Conservation (phyloP, 2,888 invertebrate species). For the Zonitis immaculata region DNA sequence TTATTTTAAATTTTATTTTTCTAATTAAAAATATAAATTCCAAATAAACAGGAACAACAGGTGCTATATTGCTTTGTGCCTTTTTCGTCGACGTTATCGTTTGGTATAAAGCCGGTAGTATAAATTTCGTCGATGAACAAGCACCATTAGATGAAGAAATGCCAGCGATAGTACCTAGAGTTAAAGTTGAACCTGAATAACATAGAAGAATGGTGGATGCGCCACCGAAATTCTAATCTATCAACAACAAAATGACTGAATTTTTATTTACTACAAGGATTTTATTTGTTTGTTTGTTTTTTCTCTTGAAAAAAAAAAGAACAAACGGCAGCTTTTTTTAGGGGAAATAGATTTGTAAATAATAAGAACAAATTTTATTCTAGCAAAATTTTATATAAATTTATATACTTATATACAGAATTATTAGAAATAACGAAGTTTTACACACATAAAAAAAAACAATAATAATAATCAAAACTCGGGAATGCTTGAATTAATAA, state of each 20-base stretch:
- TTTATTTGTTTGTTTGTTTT: no score
- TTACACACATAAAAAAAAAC: no score
- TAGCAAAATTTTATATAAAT: conserved; percentile 10
- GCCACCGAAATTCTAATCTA: conserved; percentile 24
- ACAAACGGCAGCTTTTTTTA: conserved; percentile 15
- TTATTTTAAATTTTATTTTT: neutral
- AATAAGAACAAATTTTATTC: conserved; percentile 18
- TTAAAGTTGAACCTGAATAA: conserved; percentile 38
- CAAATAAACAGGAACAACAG: conserved; percentile 64
- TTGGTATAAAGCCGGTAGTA: conserved; percentile 83
- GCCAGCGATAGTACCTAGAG: conserved; percentile 47
- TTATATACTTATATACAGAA: neutral
- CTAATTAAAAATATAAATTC: neutral
- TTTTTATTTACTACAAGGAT: no score
- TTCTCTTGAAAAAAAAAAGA: no score
- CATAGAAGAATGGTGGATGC: conserved; percentile 29
- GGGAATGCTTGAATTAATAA: conserved; percentile 8
- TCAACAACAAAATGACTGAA: conserved; percentile 16
- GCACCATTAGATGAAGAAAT: conserved; percentile 50
- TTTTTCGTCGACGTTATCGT: conserved; percentile 86
- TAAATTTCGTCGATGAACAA: conserved; percentile 62
- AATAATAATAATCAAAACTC: conserved; percentile 14
- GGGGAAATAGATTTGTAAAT: conserved; percentile 14
- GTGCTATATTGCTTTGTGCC: conserved; percentile 78
- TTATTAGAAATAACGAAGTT: conserved; percentile 1